Evolutionary conservation across 2,888 invertebrate species (phyloP).

Genomic region (Noctua pronuba): DNA sequence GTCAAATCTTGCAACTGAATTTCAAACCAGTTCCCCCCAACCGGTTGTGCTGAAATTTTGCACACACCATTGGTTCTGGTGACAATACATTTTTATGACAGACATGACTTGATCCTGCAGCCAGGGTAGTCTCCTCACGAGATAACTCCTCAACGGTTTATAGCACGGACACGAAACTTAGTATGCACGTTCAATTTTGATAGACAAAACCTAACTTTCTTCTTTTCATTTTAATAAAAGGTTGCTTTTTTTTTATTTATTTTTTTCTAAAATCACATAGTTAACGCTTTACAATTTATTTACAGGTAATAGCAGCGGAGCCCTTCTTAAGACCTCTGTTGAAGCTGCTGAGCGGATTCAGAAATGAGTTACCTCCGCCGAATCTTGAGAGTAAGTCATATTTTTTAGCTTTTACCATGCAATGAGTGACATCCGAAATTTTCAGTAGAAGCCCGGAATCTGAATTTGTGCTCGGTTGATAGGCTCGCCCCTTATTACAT

Average conservation of each 20-base stretch:
- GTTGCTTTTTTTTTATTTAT: not conserved
- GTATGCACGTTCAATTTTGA: not conserved
- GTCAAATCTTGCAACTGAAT: too few relatives aligned
- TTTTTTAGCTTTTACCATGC: not conserved
- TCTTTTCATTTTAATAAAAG: too few relatives aligned
- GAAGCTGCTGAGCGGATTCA: conserved; percentile 95
- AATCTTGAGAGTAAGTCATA: conserved; percentile 93
- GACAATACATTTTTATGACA: too few relatives aligned
- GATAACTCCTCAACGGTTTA: too few relatives aligned
- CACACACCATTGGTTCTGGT: too few relatives aligned
- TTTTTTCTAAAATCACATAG: not conserved
- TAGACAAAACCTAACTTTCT: not conserved
- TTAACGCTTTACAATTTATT: not conserved
- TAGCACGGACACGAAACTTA: too few relatives aligned
- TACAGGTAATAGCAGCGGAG: conserved; percentile 96
- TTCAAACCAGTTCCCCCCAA: too few relatives aligned
- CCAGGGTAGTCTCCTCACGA: too few relatives aligned
- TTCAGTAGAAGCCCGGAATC: too few relatives aligned
- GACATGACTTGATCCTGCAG: too few relatives aligned
- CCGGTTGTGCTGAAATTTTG: too few relatives aligned
- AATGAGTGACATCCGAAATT: not conserved
- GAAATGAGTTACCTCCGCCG: conserved; percentile 93
- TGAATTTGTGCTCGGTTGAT: not conserved
- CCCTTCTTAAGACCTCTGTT: conserved; percentile 96
- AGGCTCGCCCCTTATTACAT: too few relatives aligned